Evolutionary conservation across 2,888 invertebrate genomes (phyloP), one percentile per base, ranked within the genome.

Genomic region (Lysandra bellargus): DNA sequence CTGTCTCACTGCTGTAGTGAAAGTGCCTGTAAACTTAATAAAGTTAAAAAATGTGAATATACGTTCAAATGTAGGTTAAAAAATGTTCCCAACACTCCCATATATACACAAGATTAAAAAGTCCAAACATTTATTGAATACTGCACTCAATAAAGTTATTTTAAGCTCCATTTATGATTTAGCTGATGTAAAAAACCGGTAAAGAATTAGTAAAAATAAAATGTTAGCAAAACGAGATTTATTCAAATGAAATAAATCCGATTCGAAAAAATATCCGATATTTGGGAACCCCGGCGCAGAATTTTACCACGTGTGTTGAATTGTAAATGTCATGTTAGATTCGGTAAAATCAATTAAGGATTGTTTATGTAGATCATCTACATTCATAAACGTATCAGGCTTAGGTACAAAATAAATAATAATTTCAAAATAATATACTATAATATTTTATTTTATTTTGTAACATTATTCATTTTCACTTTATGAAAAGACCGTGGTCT

Each of bases 101-200:
- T 40, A 40, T 40, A 40, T 40, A 40, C 78, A 78, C 78, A 14
- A 78, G 44, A 49, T 49, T 74, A 78, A 61, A 30, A 23, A 64
- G 61, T 23, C 61, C 61, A 64, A 64, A 23, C 64, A 37, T 69
- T 33, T 6, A 69, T 23, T 69, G 33, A 69, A 69, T 33, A 1
- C 4, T 4, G 7, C 17, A 69, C 4, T 69, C 30, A 64, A 69
- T 12, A 37, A 69, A 69, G 33, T 14, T 69, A 69, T 33, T 37
- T 69, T 33, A 69, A 69, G 14, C 14, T 37, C 69, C 33, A 69
- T 69, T 69, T 69, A 12, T 64, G 30, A 69, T 69, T 69, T 14
- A 69, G 6, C 69, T 33, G 69, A 37, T 37, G 69, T 69, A 69
- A 69, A 69, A 69, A 69, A 17, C 7, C 69, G 17, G 69, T 17